These are phyloP conservation scores for Loriculus beryllinus DNA, from an alignment of 2,797 vertebrate genomes.

Conservation along the genomic window DNA sequence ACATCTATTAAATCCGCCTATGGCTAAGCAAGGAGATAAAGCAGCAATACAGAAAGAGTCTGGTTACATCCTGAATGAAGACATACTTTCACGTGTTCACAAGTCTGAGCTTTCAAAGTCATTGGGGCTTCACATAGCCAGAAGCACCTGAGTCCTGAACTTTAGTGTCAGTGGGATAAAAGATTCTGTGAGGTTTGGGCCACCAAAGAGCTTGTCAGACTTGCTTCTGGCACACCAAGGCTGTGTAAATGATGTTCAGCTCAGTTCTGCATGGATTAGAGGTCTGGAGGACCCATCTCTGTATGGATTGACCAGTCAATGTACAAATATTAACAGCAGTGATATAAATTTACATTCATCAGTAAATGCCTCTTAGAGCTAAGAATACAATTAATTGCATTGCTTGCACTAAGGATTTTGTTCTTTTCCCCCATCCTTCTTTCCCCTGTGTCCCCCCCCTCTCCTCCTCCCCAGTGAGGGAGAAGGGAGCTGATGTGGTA, in stretches of 20 bases:
- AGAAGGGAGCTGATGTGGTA: slow-evolving; percentile 12
- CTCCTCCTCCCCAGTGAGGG: background rate
- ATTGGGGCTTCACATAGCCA: background rate
- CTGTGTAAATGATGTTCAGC: background rate
- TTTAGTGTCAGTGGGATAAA: background rate
- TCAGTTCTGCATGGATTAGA: background rate
- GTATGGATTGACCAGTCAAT: background rate
- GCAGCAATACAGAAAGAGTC: background rate
- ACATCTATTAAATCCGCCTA: background rate
- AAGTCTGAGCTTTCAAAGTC: background rate
- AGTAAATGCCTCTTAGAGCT: slow-evolving; percentile 27
- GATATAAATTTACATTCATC: background rate
- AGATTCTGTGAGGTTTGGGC: background rate
- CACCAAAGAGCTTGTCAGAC: background rate
- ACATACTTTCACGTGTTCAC: rapidly evolving
- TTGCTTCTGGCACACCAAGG: background rate
- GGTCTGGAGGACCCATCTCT: background rate
- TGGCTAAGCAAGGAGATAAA: background rate
- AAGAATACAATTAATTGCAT: slow-evolving; percentile 38
- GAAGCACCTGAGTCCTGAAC: background rate
- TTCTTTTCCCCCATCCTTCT: background rate
- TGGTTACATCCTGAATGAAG: background rate
- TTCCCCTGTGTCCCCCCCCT: background rate
- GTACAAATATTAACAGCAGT: background rate
- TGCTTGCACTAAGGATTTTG: background rate